Base-by-base conservation (phyloP, 2,113 vertebrate species). In the Oxygymnocypris stewartii region DNA sequence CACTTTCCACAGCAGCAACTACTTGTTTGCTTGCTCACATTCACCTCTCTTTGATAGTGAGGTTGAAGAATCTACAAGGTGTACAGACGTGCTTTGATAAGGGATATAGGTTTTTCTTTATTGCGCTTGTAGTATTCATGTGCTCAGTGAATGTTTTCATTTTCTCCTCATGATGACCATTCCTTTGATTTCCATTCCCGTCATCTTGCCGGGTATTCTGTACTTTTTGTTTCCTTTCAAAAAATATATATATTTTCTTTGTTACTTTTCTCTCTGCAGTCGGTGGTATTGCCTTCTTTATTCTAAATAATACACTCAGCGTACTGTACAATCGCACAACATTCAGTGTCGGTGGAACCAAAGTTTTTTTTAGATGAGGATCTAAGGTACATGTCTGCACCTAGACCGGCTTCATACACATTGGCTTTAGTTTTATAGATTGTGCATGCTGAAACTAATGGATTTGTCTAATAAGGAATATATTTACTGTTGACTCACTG, bases 401-500 rank as follows among this genome's bases (percentile, higher is more conserved):
- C 40, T 44, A 63, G 57, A 44, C 14, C 8, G 13, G 14, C 4
- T 25, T 13, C 5, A 28, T 47, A 28, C 54, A n/a, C 57, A 20
- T 35, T 35, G 1, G n/a, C 35, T 80, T 59, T 28, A 14, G 12
- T 81, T 65, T 63, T 65, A 25, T 65, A 67, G 79, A 47, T 20
- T 65, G 59, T 81, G 25, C 20, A 37, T 82, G 5, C n/a, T 47
- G 28, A 28, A 37, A 20, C 25, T 71, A 83, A 83, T 69, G 28
- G 81, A 71, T 67, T 16, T 71, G 65, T 51, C 81, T 71, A 71
- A 83, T 71, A 83, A 54, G 81, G 18, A 83, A 83, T 83, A 83
- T 54, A 83, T 83, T 83, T 82, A 82, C 79, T 82, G 80, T 54
- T 86, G 85, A 74, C 78, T 76, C 28, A 51, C 67, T 49, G 42